These are phyloP conservation scores for Acanthosepion pharaonis DNA, from an alignment of 2,888 invertebrate genomes.

Conservation along the genomic window DNA sequence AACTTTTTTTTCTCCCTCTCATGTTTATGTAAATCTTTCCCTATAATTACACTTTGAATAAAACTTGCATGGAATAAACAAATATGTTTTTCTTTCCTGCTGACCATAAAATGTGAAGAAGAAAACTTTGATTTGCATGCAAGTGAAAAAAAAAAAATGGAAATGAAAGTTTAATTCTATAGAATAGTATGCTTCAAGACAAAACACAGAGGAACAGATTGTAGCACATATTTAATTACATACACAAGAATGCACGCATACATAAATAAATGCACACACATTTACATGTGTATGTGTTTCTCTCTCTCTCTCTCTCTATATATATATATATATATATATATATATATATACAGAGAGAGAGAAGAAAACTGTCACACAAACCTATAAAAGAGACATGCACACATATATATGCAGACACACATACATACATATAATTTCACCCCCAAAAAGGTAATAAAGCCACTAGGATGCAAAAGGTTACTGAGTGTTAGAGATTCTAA, in stretches of 20 bases:
- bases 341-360: too few relatives aligned
- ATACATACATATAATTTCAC: too few relatives aligned
- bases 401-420: too few relatives aligned
- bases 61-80: constrained; percentile 20
- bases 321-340: background rate
- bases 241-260: background rate
- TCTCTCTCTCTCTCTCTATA: background rate
- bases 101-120: background rate
- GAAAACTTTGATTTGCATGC: background rate
- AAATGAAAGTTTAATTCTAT: too few relatives aligned
- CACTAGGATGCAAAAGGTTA: too few relatives aligned
- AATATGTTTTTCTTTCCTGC: background rate
- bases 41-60: background rate
- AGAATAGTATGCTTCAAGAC: too few relatives aligned
- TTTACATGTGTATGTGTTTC: background rate
- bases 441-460: too few relatives aligned
- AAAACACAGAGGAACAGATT: too few relatives aligned
- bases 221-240: background rate
- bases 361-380: too few relatives aligned
- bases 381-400: too few relatives aligned
- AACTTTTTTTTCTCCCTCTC: background rate
- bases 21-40: constrained; percentile 9
- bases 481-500: background rate
- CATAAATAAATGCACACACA: background rate
- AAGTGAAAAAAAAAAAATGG: background rate